Evolutionary conservation across 1,140 invertebrate genomes (phyloP).

Genomic region (Drosophila bifasciata): DNA sequence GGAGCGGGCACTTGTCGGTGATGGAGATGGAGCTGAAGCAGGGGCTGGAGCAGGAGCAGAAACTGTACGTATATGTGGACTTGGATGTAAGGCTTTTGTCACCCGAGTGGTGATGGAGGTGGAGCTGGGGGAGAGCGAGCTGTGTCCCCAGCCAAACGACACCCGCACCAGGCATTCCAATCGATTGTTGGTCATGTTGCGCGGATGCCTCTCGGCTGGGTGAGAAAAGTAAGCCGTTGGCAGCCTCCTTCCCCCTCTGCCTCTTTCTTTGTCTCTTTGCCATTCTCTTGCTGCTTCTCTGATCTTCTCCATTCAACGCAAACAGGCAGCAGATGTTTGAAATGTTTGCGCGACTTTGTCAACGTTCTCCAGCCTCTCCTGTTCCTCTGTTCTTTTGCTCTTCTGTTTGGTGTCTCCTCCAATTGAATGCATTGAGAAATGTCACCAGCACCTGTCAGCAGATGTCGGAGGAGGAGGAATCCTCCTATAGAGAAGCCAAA

Average conservation of each 20-base stretch:
- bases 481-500: conserved; percentile 20
- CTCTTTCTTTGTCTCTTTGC: too few relatives aligned
- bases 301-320: conserved; percentile 46
- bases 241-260: conserved; percentile 5
- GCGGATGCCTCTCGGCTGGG: conserved; percentile 49
- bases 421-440: conserved; percentile 65
- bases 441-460: conserved; percentile 66
- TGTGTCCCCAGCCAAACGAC: conserved; percentile 27
- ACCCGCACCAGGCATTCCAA: conserved; percentile 72
- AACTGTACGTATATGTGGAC: background rate
- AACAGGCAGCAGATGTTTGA: conserved; percentile 67
- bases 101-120: conserved; percentile 18
- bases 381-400: background rate
- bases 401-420: conserved; percentile 31
- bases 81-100: conserved; percentile 53
- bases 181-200: conserved; percentile 71
- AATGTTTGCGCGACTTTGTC: conserved; percentile 74
- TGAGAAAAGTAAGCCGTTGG: conserved; percentile 73
- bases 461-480: conserved; percentile 23
- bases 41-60: background rate
- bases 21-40: background rate
- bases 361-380: conserved; percentile 31
- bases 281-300: conserved; percentile 1
- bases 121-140: conserved; percentile 3
- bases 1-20: conserved; percentile 36